A percentile compares a stretch with the other conserved stretches of the same genome.
Conservation (phyloP, 2,888 invertebrate genomes). For the Gonocerus acuteangulatus region DNA sequence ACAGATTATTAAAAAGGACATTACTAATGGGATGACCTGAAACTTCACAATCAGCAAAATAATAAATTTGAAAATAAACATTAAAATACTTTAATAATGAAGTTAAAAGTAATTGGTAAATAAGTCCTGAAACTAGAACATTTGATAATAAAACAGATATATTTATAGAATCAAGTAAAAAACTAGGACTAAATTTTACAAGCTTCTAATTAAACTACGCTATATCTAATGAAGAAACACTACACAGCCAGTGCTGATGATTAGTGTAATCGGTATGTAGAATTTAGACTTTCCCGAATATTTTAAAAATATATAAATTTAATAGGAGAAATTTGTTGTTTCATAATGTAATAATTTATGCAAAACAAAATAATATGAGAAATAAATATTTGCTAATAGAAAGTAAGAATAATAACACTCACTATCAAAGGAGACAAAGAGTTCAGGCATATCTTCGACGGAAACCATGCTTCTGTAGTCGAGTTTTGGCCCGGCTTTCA, state of each 20-base stretch:
- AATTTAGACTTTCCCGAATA: not conserved
- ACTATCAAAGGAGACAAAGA: constrained; percentile 92
- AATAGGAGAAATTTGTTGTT: not conserved
- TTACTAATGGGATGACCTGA: too few species aligned
- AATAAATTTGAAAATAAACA: not conserved
- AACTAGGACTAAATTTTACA: not conserved
- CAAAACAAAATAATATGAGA: constrained; percentile 1
- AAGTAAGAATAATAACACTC: constrained; percentile 46
- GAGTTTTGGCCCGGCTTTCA: constrained; percentile 62
- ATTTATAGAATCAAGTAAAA: not conserved
- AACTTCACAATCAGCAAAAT: not conserved
- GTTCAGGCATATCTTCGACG: constrained; percentile 88
- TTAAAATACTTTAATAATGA: not conserved
- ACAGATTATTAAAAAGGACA: too few species aligned
- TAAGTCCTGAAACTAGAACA: not conserved
- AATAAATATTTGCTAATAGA: constrained; percentile 2
- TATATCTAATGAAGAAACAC: constrained; percentile 27
- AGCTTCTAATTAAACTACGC: constrained; percentile 30
- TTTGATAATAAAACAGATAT: not conserved
- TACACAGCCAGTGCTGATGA: constrained; percentile 36
- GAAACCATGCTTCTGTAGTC: constrained; percentile 91
- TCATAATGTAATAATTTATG: not conserved
- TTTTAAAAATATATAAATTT: not conserved
- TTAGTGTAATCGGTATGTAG: constrained; percentile 5
- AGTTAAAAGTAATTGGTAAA: not conserved